Percentiles rank a stretch among this genome's conserved stretches.
These are phyloP conservation scores for Andricus grossulariae DNA, from an alignment of 1,140 invertebrate species.

Conservation along the genomic window DNA sequence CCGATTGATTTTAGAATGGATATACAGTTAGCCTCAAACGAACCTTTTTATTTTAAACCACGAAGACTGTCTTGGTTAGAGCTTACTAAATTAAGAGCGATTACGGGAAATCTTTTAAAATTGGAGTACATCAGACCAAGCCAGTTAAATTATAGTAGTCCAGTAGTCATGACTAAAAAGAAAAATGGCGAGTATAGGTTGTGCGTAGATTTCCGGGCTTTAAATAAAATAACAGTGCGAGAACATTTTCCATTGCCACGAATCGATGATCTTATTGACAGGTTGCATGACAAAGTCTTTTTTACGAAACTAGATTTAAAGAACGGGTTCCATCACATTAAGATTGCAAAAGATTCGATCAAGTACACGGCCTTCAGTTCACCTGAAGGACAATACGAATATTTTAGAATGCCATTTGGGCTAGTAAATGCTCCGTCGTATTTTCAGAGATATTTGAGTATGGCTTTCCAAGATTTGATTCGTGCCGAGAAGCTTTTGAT, in stretches of 20 bases:
- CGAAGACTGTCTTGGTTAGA: not conserved
- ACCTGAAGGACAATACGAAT: too few species aligned
- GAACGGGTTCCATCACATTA: not conserved
- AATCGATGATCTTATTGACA: not conserved
- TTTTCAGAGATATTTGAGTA: slow-evolving; percentile 29
- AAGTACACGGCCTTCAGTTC: slow-evolving; percentile 33
- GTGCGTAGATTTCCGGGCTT: too few species aligned
- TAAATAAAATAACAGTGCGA: too few species aligned
- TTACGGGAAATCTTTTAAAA: not conserved
- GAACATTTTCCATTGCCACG: too few species aligned
- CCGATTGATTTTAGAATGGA: not conserved
- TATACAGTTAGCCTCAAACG: not conserved
- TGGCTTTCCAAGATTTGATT: slow-evolving; percentile 15
- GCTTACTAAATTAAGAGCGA: not conserved
- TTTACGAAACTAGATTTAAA: slow-evolving; percentile 31
- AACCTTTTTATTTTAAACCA: slow-evolving; percentile 13
- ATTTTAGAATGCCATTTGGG: slow-evolving; percentile 21
- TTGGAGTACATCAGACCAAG: not conserved
- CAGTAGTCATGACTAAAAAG: too few species aligned
- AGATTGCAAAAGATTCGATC: not conserved
- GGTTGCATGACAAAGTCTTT: not conserved
- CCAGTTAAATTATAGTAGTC: not conserved
- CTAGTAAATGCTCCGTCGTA: slow-evolving; percentile 15
- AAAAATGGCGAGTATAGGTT: too few species aligned
- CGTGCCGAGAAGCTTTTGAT: not conserved